These are phyloP conservation scores for Nemurella pictetii DNA, from an alignment of 2,888 invertebrate species.

Conservation along the genomic window DNA sequence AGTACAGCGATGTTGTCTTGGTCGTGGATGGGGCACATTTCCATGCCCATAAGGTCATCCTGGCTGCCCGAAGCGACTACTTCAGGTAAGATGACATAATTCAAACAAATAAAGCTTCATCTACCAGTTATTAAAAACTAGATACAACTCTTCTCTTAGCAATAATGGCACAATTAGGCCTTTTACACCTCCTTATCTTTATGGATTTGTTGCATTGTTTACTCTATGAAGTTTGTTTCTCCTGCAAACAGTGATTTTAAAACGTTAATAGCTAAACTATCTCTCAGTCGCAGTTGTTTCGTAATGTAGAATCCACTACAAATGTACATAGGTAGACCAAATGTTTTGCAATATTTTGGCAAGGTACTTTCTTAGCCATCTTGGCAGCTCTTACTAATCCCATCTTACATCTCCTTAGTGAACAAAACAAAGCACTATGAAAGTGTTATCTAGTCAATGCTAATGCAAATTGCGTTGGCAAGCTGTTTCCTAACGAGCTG, in stretches of 20 bases:
- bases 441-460: too few species aligned
- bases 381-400: background rate
- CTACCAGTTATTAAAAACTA: background rate
- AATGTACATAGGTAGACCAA: background rate
- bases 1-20: conserved; percentile 89
- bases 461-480: too few species aligned
- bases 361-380: background rate
- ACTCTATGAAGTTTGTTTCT: too few species aligned
- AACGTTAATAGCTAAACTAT: background rate
- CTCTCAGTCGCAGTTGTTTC: background rate
- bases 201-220: too few species aligned
- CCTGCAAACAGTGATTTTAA: background rate
- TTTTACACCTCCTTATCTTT: too few species aligned
- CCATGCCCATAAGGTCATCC: conserved; percentile 77
- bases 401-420: background rate
- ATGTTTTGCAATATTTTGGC: background rate
- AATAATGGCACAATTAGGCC: too few species aligned
- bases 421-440: too few species aligned
- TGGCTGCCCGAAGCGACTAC: conserved; percentile 95
- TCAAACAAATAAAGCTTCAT: background rate
- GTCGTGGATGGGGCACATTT: conserved; percentile 77
- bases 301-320: background rate
- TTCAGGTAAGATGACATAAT: conserved; percentile 71
- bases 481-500: background rate
- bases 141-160: too few species aligned